These are phyloP conservation scores for Ginglymostoma cirratum DNA, from an alignment of 2,113 vertebrate genomes.

Conservation along the genomic window DNA sequence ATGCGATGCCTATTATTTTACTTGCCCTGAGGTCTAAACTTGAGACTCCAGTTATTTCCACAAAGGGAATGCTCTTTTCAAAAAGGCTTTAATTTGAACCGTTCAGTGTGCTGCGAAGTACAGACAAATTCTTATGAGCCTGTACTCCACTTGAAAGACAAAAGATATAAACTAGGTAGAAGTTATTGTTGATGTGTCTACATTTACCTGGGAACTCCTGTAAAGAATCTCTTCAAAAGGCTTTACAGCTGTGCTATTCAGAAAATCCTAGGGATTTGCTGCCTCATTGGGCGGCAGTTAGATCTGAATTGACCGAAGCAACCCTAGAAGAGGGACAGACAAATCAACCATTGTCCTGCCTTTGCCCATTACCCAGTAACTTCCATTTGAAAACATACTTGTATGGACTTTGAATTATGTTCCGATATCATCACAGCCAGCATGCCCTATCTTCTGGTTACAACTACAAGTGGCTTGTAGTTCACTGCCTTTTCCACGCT, in stretches of 20 bases:
- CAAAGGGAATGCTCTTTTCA: not conserved
- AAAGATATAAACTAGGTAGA: not conserved
- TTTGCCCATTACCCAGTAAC: not conserved
- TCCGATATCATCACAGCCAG: too few relatives aligned
- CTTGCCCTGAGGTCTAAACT: constrained; percentile 15
- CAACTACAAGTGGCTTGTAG: too few relatives aligned
- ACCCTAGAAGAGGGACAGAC: not conserved
- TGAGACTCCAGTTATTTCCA: not conserved
- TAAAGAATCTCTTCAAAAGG: not conserved
- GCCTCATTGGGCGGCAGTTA: not conserved
- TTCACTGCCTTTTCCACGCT: too few relatives aligned
- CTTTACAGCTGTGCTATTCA: not conserved
- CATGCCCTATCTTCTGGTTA: too few relatives aligned
- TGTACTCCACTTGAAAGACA: not conserved
- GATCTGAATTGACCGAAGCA: not conserved
- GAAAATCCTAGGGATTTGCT: not conserved
- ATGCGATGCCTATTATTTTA: not conserved
- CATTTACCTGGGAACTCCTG: not conserved
- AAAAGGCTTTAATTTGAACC: constrained; percentile 4
- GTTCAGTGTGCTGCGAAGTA: not conserved
- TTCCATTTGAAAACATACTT: not conserved
- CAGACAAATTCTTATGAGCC: not conserved
- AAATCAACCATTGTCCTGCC: not conserved
- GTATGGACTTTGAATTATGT: too few relatives aligned
- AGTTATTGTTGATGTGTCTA: not conserved